Percentiles rank a stretch among this genome's conserved stretches.
These are phyloP conservation scores for Hydroisotoma schaefferi DNA, from an alignment of 2,888 invertebrate genomes.

Conservation along the genomic window DNA sequence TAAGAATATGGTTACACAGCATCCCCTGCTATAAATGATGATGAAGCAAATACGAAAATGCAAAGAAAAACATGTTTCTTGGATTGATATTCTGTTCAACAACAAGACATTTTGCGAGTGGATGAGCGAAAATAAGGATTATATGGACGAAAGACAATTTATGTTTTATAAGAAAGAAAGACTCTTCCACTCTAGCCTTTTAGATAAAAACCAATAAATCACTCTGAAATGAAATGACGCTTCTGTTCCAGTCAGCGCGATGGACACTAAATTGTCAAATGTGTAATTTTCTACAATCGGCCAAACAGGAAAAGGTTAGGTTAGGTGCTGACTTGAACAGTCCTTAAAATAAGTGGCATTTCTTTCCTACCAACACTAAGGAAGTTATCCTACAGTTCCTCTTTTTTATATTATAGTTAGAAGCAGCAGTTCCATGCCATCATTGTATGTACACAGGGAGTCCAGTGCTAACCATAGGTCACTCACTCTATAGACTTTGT, in stretches of 20 bases:
- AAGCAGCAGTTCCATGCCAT: too few relatives aligned
- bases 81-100: neutral
- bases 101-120: neutral
- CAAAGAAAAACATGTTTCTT: too few relatives aligned
- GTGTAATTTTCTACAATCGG: neutral
- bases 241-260: neutral
- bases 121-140: neutral
- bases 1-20: neutral
- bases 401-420: too few relatives aligned
- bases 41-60: too few relatives aligned
- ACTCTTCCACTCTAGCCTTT: neutral
- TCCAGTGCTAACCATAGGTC: too few relatives aligned
- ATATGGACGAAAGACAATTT: neutral
- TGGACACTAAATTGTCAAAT: neutral
- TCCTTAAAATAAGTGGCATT: neutral
- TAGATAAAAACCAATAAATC: slow-evolving; percentile 1
- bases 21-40: too few relatives aligned
- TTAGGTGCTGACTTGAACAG: neutral
- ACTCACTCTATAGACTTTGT: too few relatives aligned
- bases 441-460: too few relatives aligned
- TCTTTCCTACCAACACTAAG: neutral
- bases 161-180: neutral
- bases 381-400: too few relatives aligned
- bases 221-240: neutral
- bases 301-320: slow-evolving; percentile 2